Evolutionary conservation across 30 jellyfish, hydroid and myxozoan genomes (phyloP), one percentile per base, ranked within the genome.

Genomic region (Clytia hemisphaerica): DNA sequence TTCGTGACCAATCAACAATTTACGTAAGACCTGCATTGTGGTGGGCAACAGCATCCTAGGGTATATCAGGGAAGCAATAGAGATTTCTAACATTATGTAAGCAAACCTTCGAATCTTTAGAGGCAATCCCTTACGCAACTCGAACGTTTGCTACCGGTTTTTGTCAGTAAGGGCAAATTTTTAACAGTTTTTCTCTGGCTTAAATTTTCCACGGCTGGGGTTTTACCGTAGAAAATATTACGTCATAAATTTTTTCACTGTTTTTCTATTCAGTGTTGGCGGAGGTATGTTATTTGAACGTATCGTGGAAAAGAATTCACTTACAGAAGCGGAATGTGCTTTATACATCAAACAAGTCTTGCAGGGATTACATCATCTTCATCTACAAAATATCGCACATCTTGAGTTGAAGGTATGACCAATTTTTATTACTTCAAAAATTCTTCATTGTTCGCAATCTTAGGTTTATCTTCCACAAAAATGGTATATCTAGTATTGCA

Each of bases 241-340:
- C 67, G 12, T 16, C 19, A 31, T 31, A 32, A 31, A 37, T 33
- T 1, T 0, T 7, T 33, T 21, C 1, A 12, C 18, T 34, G 25
- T 27, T 15, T 24, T 70, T 24, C 14, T 29, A 58, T 69, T 48
- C 37, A 86, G 96, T 64, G 83, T 86, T 3, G 62, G 94, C 36
- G 96, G 96, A 37, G 94, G 96, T 61, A 83, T 71, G 79, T 75
- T 86, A 29, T 86, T 86, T 72, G 96, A 86, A 42, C 57, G 96
- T 10, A 80, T 86, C 31, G 83, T 86, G 24, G 94, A 73, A 45
- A 88, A 77, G 45, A 83, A 86, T 42, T 38, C 42, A 24, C 79
- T 78, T 45, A 75, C 93, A 6, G 96, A 86, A 75, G 67, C 83
- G 33, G 94, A 77, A 27, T 83, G 94, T 5, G 92, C 85, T 22